A percentile compares a stretch with the other conserved stretches of the same genome.
phyloP scores from a whole-genome alignment of 1,140 invertebrate species.

The Drosophila parabipectinata region DNA sequence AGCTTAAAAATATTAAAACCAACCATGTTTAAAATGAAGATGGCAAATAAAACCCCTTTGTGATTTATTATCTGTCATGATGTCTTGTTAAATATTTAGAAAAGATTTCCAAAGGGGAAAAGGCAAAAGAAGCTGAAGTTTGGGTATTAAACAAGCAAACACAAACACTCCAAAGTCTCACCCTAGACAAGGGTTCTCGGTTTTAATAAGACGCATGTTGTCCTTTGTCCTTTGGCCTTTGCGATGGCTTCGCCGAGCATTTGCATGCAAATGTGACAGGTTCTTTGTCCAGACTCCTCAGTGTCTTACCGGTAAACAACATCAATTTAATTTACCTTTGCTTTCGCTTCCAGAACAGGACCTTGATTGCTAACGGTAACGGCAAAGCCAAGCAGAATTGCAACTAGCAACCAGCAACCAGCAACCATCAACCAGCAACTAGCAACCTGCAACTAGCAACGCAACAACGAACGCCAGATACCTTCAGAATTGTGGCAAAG shows the following conservation, averaged over 20 bases:
- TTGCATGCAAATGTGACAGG: constrained; percentile 43
- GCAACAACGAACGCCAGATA: constrained; percentile 79
- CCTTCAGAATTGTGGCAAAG: constrained; percentile 64
- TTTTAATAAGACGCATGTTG: constrained; percentile 31
- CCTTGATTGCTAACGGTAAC: constrained; percentile 52
- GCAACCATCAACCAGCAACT: not conserved
- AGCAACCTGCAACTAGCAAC: constrained; percentile 40
- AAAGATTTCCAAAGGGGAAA: not conserved
- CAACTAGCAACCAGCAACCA: constrained; percentile 6
- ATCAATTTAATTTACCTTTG: constrained; percentile 43
- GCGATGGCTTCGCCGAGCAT: constrained; percentile 22
- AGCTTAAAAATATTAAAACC: not conserved
- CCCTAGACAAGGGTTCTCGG: not conserved
- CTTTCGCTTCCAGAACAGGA: constrained; percentile 38
- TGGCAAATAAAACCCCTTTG: not conserved
- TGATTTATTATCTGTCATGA: constrained; percentile 3
- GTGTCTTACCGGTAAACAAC: constrained; percentile 41
- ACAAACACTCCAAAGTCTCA: not conserved
- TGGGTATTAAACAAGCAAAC: not conserved
- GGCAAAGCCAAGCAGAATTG: constrained; percentile 36
- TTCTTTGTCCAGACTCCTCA: constrained; percentile 25
- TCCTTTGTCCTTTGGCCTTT: constrained; percentile 19
- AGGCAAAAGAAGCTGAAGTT: not conserved
- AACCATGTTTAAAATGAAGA: not conserved
- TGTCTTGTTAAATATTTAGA: constrained; percentile 1